A percentile compares a stretch with the other conserved stretches of the same genome.
phyloP scores from a whole-genome alignment of 2,888 invertebrate genomes.

The Aplocera efformata region DNA sequence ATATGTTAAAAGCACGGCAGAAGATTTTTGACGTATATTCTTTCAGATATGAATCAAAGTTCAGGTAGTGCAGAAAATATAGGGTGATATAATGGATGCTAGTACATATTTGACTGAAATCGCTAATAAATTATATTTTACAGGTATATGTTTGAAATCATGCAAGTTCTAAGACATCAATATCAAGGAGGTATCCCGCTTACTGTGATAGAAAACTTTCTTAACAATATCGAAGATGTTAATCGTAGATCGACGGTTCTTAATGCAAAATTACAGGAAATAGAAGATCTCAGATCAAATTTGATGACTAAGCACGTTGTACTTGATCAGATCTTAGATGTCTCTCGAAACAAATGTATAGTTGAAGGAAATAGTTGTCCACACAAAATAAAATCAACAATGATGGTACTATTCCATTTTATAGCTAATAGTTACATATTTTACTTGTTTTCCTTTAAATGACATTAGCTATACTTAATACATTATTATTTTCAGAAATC shows the following conservation, averaged over 20 bases:
- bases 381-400: constrained; percentile 55
- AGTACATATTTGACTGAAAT: neutral
- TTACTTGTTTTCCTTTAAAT: no score
- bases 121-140: constrained; percentile 21
- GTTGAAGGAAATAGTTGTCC: constrained; percentile 52
- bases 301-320: constrained; percentile 62
- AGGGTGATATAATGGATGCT: neutral
- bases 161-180: constrained; percentile 62
- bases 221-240: constrained; percentile 53
- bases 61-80: constrained; percentile 44
- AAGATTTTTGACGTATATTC: constrained; percentile 66
- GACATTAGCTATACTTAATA: no score
- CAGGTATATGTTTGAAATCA: constrained; percentile 62
- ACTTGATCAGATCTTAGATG: constrained; percentile 60
- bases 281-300: constrained; percentile 56
- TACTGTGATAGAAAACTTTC: constrained; percentile 57
- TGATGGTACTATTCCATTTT: constrained; percentile 40
- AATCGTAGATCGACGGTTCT: constrained; percentile 48
- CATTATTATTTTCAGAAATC: constrained; percentile 44
- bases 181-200: constrained; percentile 67
- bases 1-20: constrained; percentile 58
- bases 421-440: no score
- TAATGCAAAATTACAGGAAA: constrained; percentile 57
- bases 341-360: constrained; percentile 54
- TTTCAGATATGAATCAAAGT: constrained; percentile 59